Base-by-base conservation (phyloP, 2,888 invertebrate genomes). In the Carpatolechia fugitivella region DNA sequence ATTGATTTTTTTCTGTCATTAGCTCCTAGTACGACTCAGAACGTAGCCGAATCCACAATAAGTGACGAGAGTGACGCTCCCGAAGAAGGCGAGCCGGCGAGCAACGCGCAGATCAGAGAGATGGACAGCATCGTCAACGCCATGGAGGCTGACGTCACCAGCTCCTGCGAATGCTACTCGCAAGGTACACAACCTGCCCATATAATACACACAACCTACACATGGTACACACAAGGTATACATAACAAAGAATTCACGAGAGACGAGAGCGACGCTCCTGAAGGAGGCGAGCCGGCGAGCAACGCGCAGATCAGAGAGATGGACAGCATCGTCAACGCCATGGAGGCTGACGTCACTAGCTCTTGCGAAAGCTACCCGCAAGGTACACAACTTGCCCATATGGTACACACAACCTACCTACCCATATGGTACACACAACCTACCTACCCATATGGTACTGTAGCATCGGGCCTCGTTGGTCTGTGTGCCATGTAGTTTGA, bases 71-170 rank as follows among this genome's bases (percentile, higher is more conserved):
- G 66, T 33, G 84, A 82, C 20, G 54, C 63, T 3, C 78, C 70
- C 8, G 79, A 76, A 14, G 85, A 81, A n/a, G n/a, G n/a, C n/a
- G n/a, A n/a, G n/a, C n/a, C n/a, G n/a, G 80, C 82, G 1, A 79
- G 82, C 62, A 82, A 78, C 57, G 89, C 75, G 1, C 90, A 90
- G 69, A 87, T 87, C 24, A 64, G 82, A 1, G 89, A 91, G 63
- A 90, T 89, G 82, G 86, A 86, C 61, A 87, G 85, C 63, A 92
- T 93, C 57, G 91, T 93, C 46, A 87, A 87, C 66, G 91, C 92
- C 1, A 93, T 93, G 92, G 92, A 92, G 66, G 90, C 91, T 1
- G 91, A 92, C 57, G 91, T 76, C 66, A 85, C 72, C 49, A 84
- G 70, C 52, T 88, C 68, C 58, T 91, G 79, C 52, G 78, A n/a